Evolutionary conservation across 2,888 invertebrate genomes (phyloP).

Genomic region (Eucera pruinosa): DNA sequence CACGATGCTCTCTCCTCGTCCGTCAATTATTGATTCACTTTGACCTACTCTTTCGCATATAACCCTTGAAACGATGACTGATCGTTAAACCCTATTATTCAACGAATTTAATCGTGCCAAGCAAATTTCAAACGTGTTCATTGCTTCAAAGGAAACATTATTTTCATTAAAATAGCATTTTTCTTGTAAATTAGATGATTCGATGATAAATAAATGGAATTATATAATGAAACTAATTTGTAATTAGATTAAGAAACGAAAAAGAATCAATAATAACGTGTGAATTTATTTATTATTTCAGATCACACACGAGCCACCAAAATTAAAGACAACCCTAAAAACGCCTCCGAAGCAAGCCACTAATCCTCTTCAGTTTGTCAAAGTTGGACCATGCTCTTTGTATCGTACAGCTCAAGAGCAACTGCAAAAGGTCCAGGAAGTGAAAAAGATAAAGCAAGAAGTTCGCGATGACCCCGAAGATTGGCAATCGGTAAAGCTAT

Average conservation of each 20-base stretch:
- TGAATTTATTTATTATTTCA: slow-evolving; percentile 49
- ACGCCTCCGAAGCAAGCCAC: slow-evolving; percentile 93
- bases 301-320: slow-evolving; percentile 82
- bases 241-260: background rate
- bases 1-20: background rate
- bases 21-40: background rate
- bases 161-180: background rate
- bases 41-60: slow-evolving; percentile 25
- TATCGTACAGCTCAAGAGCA: slow-evolving; percentile 94
- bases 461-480: slow-evolving; percentile 94
- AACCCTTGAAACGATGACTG: background rate
- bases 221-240: no score
- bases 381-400: slow-evolving; percentile 94
- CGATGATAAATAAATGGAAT: no score
- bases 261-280: background rate
- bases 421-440: slow-evolving; percentile 92
- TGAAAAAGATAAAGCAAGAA: slow-evolving; percentile 92
- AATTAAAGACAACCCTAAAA: slow-evolving; percentile 82
- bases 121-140: background rate
- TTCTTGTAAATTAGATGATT: background rate
- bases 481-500: slow-evolving; percentile 93
- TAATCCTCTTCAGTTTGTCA: slow-evolving; percentile 95
- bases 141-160: no score
- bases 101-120: background rate
- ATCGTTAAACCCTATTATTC: slow-evolving; percentile 2